These are phyloP conservation scores for Squalus acanthias DNA, from an alignment of 2,797 vertebrate genomes.

Conservation along the genomic window DNA sequence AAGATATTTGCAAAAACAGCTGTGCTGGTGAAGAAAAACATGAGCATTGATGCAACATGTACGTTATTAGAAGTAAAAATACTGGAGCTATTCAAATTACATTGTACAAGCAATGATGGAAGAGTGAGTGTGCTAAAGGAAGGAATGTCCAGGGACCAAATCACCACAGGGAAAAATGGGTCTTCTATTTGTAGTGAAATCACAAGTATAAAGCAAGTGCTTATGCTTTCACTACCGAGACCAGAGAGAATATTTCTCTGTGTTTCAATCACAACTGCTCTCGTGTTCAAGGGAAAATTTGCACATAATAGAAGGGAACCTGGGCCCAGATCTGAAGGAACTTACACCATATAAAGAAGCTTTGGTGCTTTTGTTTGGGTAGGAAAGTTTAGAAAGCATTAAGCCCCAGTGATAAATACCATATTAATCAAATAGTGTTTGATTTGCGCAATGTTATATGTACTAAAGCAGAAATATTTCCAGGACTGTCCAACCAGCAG, in stretches of 20 bases:
- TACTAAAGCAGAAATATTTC: background rate
- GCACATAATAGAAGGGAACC: background rate
- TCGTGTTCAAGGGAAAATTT: background rate
- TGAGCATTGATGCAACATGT: background rate
- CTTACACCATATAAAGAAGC: background rate
- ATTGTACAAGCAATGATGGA: background rate
- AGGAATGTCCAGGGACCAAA: background rate
- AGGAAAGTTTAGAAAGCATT: background rate
- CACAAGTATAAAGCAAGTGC: background rate
- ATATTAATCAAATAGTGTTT: background rate
- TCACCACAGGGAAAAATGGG: background rate
- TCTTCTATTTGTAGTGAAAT: background rate
- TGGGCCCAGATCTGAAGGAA: too few species aligned
- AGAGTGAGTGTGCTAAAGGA: background rate
- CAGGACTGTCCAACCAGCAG: background rate
- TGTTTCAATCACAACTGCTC: background rate
- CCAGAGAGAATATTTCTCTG: background rate
- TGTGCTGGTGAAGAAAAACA: background rate
- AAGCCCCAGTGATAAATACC: background rate
- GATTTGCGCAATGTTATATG: background rate
- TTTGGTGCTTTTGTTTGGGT: background rate
- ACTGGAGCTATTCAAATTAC: background rate
- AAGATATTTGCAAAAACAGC: background rate
- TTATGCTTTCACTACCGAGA: background rate
- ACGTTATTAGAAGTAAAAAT: background rate